phyloP scores from a whole-genome alignment of 2,888 invertebrate genomes.

The Protophormia terraenovae region DNA sequence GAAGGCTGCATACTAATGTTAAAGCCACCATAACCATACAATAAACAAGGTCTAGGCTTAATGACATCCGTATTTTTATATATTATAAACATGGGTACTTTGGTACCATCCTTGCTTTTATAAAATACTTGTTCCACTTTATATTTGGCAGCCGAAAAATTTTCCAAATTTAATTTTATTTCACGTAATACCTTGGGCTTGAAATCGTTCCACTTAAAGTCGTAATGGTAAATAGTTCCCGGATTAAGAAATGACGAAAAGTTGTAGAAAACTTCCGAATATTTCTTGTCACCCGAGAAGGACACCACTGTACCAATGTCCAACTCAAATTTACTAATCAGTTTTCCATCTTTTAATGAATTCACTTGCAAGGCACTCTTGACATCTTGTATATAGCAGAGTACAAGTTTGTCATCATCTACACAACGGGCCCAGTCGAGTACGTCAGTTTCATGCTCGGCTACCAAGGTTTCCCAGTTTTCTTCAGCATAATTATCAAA shows the following conservation, averaged over 20 bases:
- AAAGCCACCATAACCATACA: constrained; percentile 99
- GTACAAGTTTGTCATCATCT: constrained; percentile 91
- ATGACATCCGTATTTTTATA: constrained; percentile 83
- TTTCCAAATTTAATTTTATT: constrained; percentile 90
- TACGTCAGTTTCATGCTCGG: constrained; percentile 92
- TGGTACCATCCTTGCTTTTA: constrained; percentile 94
- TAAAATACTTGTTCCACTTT: constrained; percentile 96
- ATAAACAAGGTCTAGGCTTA: constrained; percentile 87
- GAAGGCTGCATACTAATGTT: constrained; percentile 94
- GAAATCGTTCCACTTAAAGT: constrained; percentile 86
- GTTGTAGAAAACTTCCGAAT: constrained; percentile 95
- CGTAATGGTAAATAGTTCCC: constrained; percentile 90
- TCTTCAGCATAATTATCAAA: constrained; percentile 87
- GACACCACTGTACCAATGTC: constrained; percentile 93
- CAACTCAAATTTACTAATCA: constrained; percentile 88
- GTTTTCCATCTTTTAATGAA: constrained; percentile 87
- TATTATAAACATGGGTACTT: constrained; percentile 97
- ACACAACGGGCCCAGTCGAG: constrained; percentile 94
- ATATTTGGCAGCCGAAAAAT: constrained; percentile 89
- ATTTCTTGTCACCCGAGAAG: constrained; percentile 92
- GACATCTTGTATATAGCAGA: constrained; percentile 96
- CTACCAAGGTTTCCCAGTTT: constrained; percentile 91
- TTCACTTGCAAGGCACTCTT: constrained; percentile 94
- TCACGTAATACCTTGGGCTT: constrained; percentile 89
- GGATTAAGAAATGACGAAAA: constrained; percentile 97